Base-by-base conservation (phyloP, 2,113 vertebrate genomes). In the Arothron firmamentum region DNA sequence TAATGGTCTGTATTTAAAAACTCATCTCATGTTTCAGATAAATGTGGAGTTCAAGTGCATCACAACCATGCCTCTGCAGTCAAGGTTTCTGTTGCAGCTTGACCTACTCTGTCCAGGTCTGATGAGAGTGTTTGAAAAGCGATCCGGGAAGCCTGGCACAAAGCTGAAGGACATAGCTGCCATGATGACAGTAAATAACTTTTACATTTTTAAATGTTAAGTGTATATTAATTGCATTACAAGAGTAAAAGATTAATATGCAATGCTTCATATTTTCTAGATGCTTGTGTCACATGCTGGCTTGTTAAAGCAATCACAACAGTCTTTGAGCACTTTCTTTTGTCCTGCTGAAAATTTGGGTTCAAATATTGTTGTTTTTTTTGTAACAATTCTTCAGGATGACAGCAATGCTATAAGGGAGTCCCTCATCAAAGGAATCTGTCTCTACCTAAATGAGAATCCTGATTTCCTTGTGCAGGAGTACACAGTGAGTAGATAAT, bases 381-480 rank as follows among this genome's bases (percentile, higher is more conserved):
- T 38, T 51, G 31, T 52, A 56, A 21, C 13, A 63, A 25, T 56
- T 16, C 46, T 43, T 25, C 17, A 50, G 53, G 47, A 56, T 42
- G 53, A 65, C 19, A 50, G n/a, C 16, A 34, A 51, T 50, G 28
- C 53, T 1, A 0, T 7, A 38, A 56, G 62, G 53, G 28, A 48
- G 52, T 50, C n/a, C 8, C 15, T 65, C 63, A 56, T 65, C 2
- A 51, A 65, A 65, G 53, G 63, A 43, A 20, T 63, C 45, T 56
- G 46, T 54, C 41, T 65, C 46, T 57, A 57, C 7, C n/a, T 63
- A 2, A 45, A 49, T 20, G 20, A 60, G 34, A 21, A 50, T 60
- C 46, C 17, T 1, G 18, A 59, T 0, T 5, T n/a, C 17, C n/a
- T 59, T 21, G 23, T 59, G 23, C 23, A 59, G 56, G 56, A 59